phyloP scores from a whole-genome alignment of 2,113 vertebrate species.

The Cathartes aura region DNA sequence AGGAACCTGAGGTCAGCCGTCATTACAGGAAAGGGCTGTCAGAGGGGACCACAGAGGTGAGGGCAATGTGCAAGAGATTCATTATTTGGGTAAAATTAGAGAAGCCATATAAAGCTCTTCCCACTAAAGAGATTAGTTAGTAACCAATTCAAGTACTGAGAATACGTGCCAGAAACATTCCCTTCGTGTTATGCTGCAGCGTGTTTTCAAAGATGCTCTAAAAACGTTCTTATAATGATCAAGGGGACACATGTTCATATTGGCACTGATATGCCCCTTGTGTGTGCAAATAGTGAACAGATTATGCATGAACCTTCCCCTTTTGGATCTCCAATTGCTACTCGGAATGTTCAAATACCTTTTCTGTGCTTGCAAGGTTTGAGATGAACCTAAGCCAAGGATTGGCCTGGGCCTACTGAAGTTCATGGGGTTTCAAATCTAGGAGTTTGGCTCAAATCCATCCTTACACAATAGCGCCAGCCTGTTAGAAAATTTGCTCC shows the following conservation, averaged over 20 bases:
- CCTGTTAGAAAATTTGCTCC: background rate
- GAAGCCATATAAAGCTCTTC: background rate
- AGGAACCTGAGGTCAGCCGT: background rate
- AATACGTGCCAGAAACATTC: background rate
- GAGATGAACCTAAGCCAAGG: background rate
- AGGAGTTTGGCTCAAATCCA: slow-evolving; percentile 29
- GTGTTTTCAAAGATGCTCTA: background rate
- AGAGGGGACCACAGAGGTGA: background rate
- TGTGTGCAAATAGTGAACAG: accelerated
- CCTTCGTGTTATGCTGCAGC: background rate
- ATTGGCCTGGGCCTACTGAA: background rate
- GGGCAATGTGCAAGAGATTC: background rate
- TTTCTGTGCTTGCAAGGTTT: background rate
- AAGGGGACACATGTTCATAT: background rate
- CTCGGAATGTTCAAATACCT: background rate
- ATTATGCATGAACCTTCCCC: background rate
- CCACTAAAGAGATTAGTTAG: background rate
- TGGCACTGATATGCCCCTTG: background rate
- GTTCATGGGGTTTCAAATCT: slow-evolving; percentile 19
- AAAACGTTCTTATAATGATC: background rate
- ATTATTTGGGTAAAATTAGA: background rate
- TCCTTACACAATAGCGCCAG: background rate
- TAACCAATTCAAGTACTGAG: background rate
- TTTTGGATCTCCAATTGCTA: background rate
- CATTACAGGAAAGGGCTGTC: background rate